Evolutionary conservation across 2,797 vertebrate genomes (phyloP).

Genomic region (Oreortyx pictus): DNA sequence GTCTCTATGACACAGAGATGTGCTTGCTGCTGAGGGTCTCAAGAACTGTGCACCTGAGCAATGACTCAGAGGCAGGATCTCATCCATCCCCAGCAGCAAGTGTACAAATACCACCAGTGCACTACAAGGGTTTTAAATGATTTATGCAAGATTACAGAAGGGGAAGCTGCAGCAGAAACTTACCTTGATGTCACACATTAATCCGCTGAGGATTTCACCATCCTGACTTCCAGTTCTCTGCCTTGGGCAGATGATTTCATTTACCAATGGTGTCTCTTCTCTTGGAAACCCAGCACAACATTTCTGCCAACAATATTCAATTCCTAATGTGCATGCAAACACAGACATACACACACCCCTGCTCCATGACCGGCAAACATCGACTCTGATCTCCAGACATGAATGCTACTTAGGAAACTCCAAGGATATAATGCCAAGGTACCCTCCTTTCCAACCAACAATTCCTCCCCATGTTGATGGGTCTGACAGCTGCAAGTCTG

Average conservation of each 20-base stretch:
- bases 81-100: background rate
- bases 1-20: background rate
- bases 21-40: constrained; percentile 7
- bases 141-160: background rate
- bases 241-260: background rate
- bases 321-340: background rate
- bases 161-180: constrained; percentile 21
- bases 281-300: background rate
- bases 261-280: background rate
- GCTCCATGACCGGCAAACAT: background rate
- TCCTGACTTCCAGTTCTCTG: background rate
- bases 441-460: background rate
- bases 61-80: background rate
- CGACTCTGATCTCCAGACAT: constrained; percentile 27
- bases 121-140: background rate
- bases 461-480: background rate
- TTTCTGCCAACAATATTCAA: background rate
- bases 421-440: background rate
- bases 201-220: background rate
- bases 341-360: background rate
- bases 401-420: background rate
- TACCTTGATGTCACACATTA: constrained; percentile 43
- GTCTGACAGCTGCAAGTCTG: background rate
- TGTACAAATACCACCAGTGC: background rate
- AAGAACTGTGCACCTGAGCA: constrained; percentile 7